Evolutionary conservation across 2,113 vertebrate genomes (phyloP), one percentile per base, ranked within the genome.

Genomic region (Coptodon bakossiorum): DNA sequence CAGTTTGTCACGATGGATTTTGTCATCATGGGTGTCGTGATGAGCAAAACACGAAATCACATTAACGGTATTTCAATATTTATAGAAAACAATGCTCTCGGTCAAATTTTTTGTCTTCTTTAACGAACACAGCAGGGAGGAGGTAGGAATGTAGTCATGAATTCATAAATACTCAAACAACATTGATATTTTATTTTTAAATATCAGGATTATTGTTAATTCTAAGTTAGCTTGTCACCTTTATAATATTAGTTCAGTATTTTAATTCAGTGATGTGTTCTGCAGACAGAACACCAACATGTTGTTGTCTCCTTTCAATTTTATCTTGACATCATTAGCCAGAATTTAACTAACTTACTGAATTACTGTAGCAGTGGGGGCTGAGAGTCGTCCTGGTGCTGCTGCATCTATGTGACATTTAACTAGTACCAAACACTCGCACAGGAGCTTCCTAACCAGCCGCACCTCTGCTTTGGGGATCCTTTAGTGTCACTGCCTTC

Each of bases 401-500:
- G 57, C 82, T 54, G 81, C 83, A 24, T 40, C 45, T 68, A 45
- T 13, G 17, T 38, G 76, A 82, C 73, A 52, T 61, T 14, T 40
- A 43, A 71, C 61, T 48, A 56, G 27, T 19, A 82, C 80, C 57
- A 86, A 92, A 90, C 84, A 27, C 88, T 88, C 90, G 81, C 52
- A 71, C 88, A 82, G 76, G 59, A 91, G 84, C 89, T 92, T 93
- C 83, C 91, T 87, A 63, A 86, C 80, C 92, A 91, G 93, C 89
- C 11, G 45, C 84, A 82, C 57, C 85, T 93, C 86, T 92, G 89
- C 91, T 93, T 88, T n/a, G 87, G 88, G 88, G 82, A 89, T 82
- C 85, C 66, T 91, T 56, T 86, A 84, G 89, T 78, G 85, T 91
- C 94, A 93, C 94, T 95, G 94, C 92, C 95, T 54, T 68, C 90